A percentile compares a stretch with the other conserved stretches of the same genome.
phyloP scores from a whole-genome alignment of 2,113 vertebrate genomes.

The Capreolus pygargus region DNA sequence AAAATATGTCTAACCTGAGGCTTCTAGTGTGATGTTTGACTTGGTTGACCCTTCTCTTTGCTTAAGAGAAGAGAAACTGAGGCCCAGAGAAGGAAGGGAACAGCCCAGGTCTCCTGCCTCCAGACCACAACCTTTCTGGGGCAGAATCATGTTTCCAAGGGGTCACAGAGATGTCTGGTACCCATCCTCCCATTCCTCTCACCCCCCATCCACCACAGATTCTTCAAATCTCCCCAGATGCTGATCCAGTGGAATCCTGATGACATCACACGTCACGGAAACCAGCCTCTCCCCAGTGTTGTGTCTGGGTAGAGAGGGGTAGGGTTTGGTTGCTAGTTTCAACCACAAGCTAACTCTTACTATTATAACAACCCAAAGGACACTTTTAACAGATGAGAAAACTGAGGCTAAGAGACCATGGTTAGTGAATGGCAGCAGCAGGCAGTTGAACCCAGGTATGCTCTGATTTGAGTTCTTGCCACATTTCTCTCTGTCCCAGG shows the following conservation, averaged over 20 bases:
- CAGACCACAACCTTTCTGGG: not conserved
- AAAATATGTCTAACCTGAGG: not conserved
- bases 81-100: not conserved
- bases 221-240: not conserved
- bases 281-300: not conserved
- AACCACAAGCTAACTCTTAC: not conserved
- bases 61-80: not conserved
- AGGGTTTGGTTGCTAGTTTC: not conserved
- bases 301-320: not conserved
- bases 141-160: not conserved
- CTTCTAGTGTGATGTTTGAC: not conserved
- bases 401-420: not conserved
- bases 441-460: not conserved
- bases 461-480: not conserved
- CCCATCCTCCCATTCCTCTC: not conserved
- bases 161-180: not conserved
- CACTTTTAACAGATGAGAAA: not conserved
- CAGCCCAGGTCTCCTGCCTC: not conserved
- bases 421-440: not conserved
- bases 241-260: not conserved
- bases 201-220: not conserved
- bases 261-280: fast-evolving
- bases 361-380: not conserved
- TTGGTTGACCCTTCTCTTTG: not conserved
- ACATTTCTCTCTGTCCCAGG: constrained; percentile 70